A percentile compares a stretch with the other conserved stretches of the same genome.
Conservation (phyloP, 2,888 invertebrate species). For the Chrysolina haemoptera region DNA sequence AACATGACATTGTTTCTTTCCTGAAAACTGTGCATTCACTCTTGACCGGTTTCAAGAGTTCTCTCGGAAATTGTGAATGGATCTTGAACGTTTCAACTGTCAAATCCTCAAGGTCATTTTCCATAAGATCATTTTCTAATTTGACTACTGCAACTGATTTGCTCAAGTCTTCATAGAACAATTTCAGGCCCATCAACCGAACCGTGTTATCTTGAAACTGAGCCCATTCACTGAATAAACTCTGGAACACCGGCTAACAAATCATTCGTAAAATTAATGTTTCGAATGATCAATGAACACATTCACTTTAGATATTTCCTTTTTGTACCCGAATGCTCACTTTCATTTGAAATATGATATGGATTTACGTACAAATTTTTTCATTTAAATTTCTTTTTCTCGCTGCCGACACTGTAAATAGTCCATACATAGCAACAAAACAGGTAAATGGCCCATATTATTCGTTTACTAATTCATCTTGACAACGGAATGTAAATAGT, state of each 20-base stretch:
- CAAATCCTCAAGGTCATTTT: conserved; percentile 24
- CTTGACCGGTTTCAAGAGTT: not conserved
- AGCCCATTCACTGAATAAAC: conserved; percentile 83
- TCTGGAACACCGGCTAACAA: conserved; percentile 82
- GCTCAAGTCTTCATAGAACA: conserved; percentile 71
- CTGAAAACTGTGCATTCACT: not conserved
- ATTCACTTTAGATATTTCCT: too few relatives aligned
- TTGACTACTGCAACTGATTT: conserved; percentile 12
- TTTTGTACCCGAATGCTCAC: too few relatives aligned
- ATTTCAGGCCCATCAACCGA: conserved; percentile 74
- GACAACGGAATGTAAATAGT: too few relatives aligned
- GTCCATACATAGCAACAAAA: too few relatives aligned
- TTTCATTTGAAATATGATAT: too few relatives aligned
- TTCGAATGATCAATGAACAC: not conserved
- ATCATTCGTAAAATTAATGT: not conserved
- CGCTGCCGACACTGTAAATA: too few relatives aligned
- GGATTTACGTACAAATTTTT: too few relatives aligned
- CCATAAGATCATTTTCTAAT: conserved; percentile 41
- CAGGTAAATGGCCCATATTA: too few relatives aligned
- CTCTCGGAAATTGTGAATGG: conserved; percentile 30
- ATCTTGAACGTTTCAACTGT: not conserved
- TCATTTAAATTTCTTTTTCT: too few relatives aligned
- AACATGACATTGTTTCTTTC: not conserved
- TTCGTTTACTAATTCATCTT: too few relatives aligned
- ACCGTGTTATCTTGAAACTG: conserved; percentile 78